Conservation (phyloP, 2,888 invertebrate species). For the Leucania comma region DNA sequence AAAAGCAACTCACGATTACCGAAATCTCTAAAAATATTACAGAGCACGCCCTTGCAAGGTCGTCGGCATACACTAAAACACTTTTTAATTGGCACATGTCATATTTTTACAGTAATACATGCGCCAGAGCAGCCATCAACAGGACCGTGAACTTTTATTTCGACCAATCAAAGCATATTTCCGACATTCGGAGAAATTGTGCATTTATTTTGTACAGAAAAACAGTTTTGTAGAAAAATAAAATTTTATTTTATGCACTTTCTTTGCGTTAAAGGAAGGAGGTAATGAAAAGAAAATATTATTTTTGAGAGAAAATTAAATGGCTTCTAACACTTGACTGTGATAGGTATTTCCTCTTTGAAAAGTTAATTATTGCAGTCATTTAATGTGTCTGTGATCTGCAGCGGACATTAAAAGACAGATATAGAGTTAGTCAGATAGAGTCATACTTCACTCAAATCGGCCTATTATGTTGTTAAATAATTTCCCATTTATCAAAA, state of each 20-base stretch:
- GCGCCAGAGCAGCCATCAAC: constrained; percentile 51
- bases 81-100: constrained; percentile 54
- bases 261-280: not conserved
- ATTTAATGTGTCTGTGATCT: too few relatives aligned
- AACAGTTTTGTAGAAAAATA: constrained; percentile 19
- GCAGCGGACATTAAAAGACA: too few relatives aligned
- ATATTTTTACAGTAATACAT: constrained; percentile 34
- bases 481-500: too few relatives aligned
- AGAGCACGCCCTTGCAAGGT: constrained; percentile 54
- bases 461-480: too few relatives aligned
- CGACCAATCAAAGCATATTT: constrained; percentile 45
- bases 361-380: not conserved
- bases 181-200: constrained; percentile 34
- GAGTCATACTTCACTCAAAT: too few relatives aligned
- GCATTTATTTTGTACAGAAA: constrained; percentile 33
- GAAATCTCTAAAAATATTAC: constrained; percentile 10
- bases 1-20: not conserved
- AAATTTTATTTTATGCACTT: constrained; percentile 7
- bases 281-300: not conserved
- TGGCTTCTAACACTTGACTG: not conserved
- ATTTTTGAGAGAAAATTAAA: not conserved
- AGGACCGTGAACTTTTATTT: constrained; percentile 62
- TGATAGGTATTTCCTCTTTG: constrained; percentile 2
- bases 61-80: constrained; percentile 34
- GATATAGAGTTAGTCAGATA: too few relatives aligned